Base-by-base conservation (phyloP, 2,797 vertebrate species). In the Lophotriccus pileatus region DNA sequence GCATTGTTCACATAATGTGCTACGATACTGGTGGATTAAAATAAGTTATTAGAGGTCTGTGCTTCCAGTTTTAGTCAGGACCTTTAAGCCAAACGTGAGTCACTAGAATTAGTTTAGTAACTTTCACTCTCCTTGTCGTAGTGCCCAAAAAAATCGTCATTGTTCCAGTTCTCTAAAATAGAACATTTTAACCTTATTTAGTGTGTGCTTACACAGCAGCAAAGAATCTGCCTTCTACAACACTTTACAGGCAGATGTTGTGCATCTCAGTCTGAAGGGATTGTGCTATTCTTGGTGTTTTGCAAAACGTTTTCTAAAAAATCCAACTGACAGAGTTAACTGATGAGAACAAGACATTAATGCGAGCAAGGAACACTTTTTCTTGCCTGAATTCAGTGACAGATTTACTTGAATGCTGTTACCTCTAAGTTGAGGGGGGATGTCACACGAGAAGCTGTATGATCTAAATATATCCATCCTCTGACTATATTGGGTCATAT, bases 391-490 rank as follows among this genome's bases (percentile, higher is more conserved):
- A 66, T 85, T 91, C 55, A 89, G 47, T 73, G n/a, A 70, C 17
- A 76, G 72, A 56, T 24, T n/a, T 50, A 52, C 24, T 50, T 82
- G 68, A 80, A 63, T 69, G 49, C 34, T 77, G 34, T 74, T 90
- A 70, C 25, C 66, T 66, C 70, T 62, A 50, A 95, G n/a, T 49
- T 75, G 41, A 7, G 41, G 17, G 5, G 62, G 39, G 19, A 39
- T 80, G 34, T 86, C 84, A 62, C n/a, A 81, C 84, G 58, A 67
- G 87, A 96, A 92, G 22, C 49, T 76, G 46, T 20, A n/a, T 17
- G 36, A 74, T 85, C 80, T 90, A 92, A 95, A 89, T 89, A 94
- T 49, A 62, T 82, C 55, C 82, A 44, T 72, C 27, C 10, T 83
- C 56, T 90, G 24, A 72, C 69, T 95, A 21, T 80, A 93, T 19